Percentiles rank a stretch among this genome's conserved stretches.
These are phyloP conservation scores for Dicentrarchus labrax DNA, from an alignment of 2,113 vertebrate species.

Conservation along the genomic window DNA sequence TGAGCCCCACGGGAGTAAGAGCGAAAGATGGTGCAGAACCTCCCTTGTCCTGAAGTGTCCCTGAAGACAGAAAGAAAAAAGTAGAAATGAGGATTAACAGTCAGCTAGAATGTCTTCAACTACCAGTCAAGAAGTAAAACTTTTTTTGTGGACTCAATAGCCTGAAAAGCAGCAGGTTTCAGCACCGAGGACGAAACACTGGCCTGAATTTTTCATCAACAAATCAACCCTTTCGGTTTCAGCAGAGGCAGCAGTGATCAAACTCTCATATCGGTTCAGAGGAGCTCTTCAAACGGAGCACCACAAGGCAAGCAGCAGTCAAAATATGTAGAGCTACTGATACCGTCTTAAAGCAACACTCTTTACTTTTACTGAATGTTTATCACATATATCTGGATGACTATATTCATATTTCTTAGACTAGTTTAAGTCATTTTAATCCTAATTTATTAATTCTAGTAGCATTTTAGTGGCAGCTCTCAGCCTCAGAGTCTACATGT, in stretches of 20 bases:
- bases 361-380: too few relatives aligned
- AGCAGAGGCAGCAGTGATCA: background rate
- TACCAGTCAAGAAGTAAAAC: background rate
- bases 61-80: constrained; percentile 80
- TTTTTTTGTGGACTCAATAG: background rate
- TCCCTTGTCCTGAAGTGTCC: constrained; percentile 98
- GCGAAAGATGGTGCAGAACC: constrained; percentile 99
- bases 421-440: background rate
- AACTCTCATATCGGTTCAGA: background rate
- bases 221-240: background rate
- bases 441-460: background rate
- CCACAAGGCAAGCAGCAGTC: background rate
- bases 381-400: too few relatives aligned
- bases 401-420: too few relatives aligned
- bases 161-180: background rate
- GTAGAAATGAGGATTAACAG: background rate
- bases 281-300: background rate
- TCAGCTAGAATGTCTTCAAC: background rate
- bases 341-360: background rate
- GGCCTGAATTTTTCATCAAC: background rate
- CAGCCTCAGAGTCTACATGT: background rate
- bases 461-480: background rate
- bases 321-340: background rate
- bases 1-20: constrained; percentile 98
- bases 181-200: background rate